phyloP scores from a whole-genome alignment of 2,888 invertebrate genomes.

The Epiperipatus broadwayi region DNA sequence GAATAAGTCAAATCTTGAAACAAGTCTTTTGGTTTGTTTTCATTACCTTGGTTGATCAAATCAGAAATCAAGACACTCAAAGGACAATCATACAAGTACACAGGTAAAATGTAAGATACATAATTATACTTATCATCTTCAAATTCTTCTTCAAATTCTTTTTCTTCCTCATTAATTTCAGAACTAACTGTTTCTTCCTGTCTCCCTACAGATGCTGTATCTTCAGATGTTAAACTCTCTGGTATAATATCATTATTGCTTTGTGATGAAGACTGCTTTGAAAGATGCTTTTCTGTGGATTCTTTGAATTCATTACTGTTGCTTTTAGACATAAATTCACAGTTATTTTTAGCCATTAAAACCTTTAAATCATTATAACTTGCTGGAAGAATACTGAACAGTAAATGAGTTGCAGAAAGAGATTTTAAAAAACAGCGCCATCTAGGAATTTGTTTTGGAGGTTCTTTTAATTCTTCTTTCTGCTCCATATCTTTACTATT shows the following conservation, averaged over 20 bases:
- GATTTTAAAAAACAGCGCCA: slow-evolving; percentile 50
- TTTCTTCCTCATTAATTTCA: too few species aligned
- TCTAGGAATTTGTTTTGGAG: slow-evolving; percentile 21
- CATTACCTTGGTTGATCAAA: slow-evolving; percentile 23
- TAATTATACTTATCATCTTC: slow-evolving; percentile 17
- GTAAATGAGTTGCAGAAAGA: slow-evolving; percentile 39
- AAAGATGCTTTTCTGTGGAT: too few species aligned
- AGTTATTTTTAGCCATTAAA: too few species aligned
- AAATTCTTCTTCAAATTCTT: too few species aligned
- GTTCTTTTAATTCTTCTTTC: too few species aligned
- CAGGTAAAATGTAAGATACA: slow-evolving; percentile 33
- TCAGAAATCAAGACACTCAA: slow-evolving; percentile 35
- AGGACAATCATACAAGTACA: slow-evolving; percentile 49
- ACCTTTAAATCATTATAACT: slow-evolving; percentile 33
- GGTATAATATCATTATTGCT: neutral
- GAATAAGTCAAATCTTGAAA: slow-evolving; percentile 25
- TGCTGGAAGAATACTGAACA: slow-evolving; percentile 45
- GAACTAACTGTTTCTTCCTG: neutral
- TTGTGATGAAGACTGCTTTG: too few species aligned
- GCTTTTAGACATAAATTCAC: too few species aligned
- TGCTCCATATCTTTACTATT: too few species aligned
- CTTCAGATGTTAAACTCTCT: neutral
- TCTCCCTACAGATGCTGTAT: slow-evolving; percentile 7
- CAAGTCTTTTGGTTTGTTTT: slow-evolving; percentile 21
- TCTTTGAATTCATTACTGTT: too few species aligned